A percentile compares a stretch with the other conserved stretches of the same genome.
phyloP scores from a whole-genome alignment of 92 coral and sea anemone genomes.

The Scolanthus callimorphus region DNA sequence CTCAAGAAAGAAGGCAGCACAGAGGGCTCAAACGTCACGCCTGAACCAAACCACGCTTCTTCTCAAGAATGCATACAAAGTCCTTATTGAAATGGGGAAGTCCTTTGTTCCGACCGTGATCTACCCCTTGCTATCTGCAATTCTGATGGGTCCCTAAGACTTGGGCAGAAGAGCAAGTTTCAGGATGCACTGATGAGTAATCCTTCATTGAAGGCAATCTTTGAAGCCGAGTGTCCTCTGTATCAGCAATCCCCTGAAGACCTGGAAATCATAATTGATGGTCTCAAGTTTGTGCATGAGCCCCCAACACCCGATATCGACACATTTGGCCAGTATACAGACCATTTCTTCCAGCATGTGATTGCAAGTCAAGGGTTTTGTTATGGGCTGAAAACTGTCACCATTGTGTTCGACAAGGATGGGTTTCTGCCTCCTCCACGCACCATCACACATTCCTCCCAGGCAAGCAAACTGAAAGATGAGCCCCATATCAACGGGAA shows the following conservation, averaged over 20 bases:
- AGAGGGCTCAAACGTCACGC: background rate
- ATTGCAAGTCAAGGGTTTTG: background rate
- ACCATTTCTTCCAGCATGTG: background rate
- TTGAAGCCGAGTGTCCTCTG: background rate
- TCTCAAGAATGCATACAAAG: background rate
- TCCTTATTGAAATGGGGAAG: background rate
- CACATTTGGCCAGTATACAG: background rate
- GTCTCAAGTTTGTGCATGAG: background rate
- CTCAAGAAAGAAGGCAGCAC: background rate
- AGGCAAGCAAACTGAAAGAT: background rate
- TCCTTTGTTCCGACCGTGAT: background rate
- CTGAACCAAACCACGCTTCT: background rate
- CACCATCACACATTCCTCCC: background rate
- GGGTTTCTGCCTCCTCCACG: background rate
- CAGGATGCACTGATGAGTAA: background rate
- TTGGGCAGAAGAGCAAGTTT: background rate
- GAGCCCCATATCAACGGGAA: background rate
- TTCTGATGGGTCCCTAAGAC: background rate
- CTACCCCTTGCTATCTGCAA: background rate
- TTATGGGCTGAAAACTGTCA: background rate
- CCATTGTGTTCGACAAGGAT: background rate
- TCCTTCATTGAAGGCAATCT: no score
- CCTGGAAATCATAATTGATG: background rate
- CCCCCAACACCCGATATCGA: background rate
- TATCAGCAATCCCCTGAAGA: no score